Evolutionary conservation across 2,888 invertebrate species (phyloP), one percentile per base, ranked within the genome.

Genomic region (Leucozona laternaria): DNA sequence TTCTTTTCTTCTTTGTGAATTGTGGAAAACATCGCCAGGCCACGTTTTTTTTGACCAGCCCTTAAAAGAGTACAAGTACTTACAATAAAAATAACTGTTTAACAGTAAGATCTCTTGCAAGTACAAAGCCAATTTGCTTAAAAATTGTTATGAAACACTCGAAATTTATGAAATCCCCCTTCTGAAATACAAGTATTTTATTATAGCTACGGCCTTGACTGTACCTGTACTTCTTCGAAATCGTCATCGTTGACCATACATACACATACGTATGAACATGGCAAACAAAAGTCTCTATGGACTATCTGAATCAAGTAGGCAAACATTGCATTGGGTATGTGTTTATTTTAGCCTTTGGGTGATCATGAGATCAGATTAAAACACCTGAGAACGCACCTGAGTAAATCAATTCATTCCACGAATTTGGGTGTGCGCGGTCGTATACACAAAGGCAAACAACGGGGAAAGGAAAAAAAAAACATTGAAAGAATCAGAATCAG

Each of bases 321-420:
- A 85, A 81, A 81, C 82, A 82, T 71, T 73, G 73, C 82, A 82
- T 71, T 73, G 73, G 75, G 68, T 79, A 73, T 82, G 86, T 82
- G 82, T 86, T 86, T 86, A 86, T 82, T 82, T 86, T 86, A 86
- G 86, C 86, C 86, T 86, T 86, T 82, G 82, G 86, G 82, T 82
- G 86, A 86, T 86, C 86, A 86, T 86, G 86, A 86, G 86, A 86
- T 86, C 86, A 86, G 86, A 86, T 86, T 86, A 86, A 86, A 86
- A 86, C 86, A 86, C 86, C 82, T 86, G 86, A 86, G 89, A 90
- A 90, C 90, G 91, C 92, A 92, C 91, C 92, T 92, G 92, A 92
- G 92, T 91, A 92, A 92, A 92, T 92, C 92, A 92, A 92, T 91
- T 92, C 92, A 90, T 92, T 92, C 92, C 90, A 91, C 90, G 92